A percentile compares a stretch with the other conserved stretches of the same genome.
Evolutionary conservation across 2,888 invertebrate genomes (phyloP).

Genomic region (Galerucella nymphaeae): DNA sequence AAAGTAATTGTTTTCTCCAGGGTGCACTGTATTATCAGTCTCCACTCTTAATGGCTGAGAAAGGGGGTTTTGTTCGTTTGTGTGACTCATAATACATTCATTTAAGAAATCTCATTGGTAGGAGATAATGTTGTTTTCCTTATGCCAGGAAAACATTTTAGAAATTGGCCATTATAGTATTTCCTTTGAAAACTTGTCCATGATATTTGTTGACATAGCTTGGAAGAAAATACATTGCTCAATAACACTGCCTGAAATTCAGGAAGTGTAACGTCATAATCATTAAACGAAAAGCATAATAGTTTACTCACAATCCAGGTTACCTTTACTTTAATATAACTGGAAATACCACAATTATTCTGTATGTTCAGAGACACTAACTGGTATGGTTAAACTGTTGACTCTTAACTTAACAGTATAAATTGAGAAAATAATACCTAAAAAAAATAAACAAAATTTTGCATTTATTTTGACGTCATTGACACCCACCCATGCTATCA

Average conservation of each 20-base stretch:
- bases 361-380: too few relatives aligned
- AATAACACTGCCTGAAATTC: conserved; percentile 5
- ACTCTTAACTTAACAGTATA: not conserved
- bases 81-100: conserved; percentile 60
- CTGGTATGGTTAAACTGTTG: not conserved
- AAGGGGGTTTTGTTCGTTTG: conserved; percentile 62
- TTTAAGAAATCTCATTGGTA: not conserved
- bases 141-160: not conserved
- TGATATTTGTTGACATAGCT: conserved; percentile 7
- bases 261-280: conserved; percentile 14
- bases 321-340: not conserved
- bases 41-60: conserved; percentile 63
- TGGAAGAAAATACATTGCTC: not conserved
- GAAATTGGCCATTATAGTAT: not conserved
- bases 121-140: not conserved
- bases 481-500: not conserved
- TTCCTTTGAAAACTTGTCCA: not conserved
- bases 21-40: conserved; percentile 59
- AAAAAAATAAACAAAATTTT: conserved; percentile 19
- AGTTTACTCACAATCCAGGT: not conserved
- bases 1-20: conserved; percentile 58
- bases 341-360: not conserved
- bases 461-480: conserved; percentile 16
- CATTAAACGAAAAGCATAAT: not conserved
- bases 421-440: conserved; percentile 10